Conservation (phyloP, 2,113 vertebrate species). For the Dipodomys ordii region DNA sequence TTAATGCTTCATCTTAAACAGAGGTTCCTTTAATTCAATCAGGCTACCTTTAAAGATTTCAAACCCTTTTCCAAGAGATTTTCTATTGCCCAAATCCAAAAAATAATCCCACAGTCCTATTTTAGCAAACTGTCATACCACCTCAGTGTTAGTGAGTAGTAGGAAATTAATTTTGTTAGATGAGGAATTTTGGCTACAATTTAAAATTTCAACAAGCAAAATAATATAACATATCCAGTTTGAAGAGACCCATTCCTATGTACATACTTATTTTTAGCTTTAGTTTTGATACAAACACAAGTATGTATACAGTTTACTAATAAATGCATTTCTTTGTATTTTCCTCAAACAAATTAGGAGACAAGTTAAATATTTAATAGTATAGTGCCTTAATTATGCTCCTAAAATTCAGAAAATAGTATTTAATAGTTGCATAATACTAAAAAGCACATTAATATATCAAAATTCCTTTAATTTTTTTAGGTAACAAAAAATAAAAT, state of each 20-base stretch:
- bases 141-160: not conserved
- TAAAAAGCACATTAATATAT: constrained; percentile 23
- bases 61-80: not conserved
- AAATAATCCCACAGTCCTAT: not conserved
- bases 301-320: not conserved
- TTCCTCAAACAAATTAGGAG: not conserved
- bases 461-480: constrained; percentile 29
- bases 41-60: not conserved
- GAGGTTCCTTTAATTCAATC: not conserved
- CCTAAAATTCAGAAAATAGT: constrained; percentile 48
- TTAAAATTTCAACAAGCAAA: constrained; percentile 14
- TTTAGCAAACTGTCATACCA: not conserved
- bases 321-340: constrained; percentile 26
- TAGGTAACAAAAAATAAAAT: constrained; percentile 24
- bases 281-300: constrained; percentile 9
- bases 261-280: not conserved
- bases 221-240: not conserved
- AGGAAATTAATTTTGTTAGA: constrained; percentile 24
- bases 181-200: not conserved
- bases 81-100: not conserved
- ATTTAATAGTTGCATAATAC: constrained; percentile 42
- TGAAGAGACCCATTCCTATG: not conserved
- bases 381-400: not conserved
- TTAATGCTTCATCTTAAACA: not conserved
- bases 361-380: constrained; percentile 10